phyloP scores from a whole-genome alignment of 2,888 invertebrate genomes.

The Thera obeliscata region DNA sequence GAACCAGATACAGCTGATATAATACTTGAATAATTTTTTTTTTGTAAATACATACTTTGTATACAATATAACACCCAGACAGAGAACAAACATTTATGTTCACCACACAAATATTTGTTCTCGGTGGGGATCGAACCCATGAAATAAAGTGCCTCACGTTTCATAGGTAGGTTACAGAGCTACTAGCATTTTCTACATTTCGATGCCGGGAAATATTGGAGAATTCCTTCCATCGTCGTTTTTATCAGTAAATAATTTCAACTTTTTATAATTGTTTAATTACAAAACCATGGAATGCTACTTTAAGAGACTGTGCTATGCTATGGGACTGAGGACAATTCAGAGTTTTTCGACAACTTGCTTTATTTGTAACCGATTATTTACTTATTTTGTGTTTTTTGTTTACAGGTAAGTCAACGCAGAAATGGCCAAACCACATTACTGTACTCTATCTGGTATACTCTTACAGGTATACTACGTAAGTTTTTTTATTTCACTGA shows the following conservation, averaged over 20 bases:
- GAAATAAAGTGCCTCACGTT: not conserved
- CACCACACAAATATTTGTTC: no score
- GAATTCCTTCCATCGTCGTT: not conserved
- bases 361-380: not conserved
- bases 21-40: no score
- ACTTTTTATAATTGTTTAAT: not conserved
- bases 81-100: no score
- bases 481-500: not conserved
- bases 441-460: not conserved
- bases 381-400: constrained; percentile 22
- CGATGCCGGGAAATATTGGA: not conserved
- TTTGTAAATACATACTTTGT: no score
- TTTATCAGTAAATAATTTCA: not conserved
- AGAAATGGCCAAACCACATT: not conserved
- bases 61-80: no score
- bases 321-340: not conserved
- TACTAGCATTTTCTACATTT: not conserved
- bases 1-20: no score
- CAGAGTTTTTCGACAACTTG: not conserved
- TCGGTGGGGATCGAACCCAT: no score
- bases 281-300: not conserved
- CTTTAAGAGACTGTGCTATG: not conserved
- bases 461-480: not conserved
- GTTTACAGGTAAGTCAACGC: constrained; percentile 33
- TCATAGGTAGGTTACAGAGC: not conserved